Conservation (phyloP, 2,888 invertebrate species). For the Charanyca ferruginea region DNA sequence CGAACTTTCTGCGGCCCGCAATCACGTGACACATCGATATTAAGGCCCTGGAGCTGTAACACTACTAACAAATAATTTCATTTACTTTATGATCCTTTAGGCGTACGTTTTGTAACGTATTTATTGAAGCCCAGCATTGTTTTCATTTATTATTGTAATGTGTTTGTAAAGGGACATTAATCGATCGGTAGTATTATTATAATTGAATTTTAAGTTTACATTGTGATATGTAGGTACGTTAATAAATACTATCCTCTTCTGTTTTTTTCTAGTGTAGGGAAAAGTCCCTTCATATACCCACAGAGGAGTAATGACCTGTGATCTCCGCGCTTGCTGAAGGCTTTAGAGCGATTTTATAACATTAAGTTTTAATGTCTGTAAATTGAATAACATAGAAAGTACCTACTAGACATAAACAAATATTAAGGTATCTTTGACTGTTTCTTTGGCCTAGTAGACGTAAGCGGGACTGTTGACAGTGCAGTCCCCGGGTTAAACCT, state of each 20-base stretch:
- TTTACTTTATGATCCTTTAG: conserved; percentile 53
- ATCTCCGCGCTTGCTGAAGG: too few species aligned
- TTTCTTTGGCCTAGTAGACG: too few species aligned
- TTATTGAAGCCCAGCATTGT: conserved; percentile 43
- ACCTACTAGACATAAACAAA: too few species aligned
- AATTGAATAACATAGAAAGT: too few species aligned
- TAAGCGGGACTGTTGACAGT: neutral
- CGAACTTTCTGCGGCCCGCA: conserved; percentile 65
- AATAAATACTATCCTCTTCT: neutral
- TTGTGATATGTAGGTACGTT: too few species aligned
- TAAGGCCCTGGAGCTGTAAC: conserved; percentile 56
- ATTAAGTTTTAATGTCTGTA: too few species aligned
- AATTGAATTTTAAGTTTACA: too few species aligned
- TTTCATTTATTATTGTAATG: conserved; percentile 34
- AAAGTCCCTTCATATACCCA: too few species aligned
- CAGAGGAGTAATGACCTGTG: too few species aligned
- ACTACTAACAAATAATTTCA: conserved; percentile 61
- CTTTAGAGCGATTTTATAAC: too few species aligned
- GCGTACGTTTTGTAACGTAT: conserved; percentile 31
- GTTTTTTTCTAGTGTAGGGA: too few species aligned
- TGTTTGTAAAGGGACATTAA: neutral
- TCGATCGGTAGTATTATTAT: too few species aligned
- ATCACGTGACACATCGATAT: conserved; percentile 73
- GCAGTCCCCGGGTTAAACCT: neutral
- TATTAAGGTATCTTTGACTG: neutral